Base-by-base conservation (phyloP, 1,140 invertebrate genomes). In the Drosophila sucinea region DNA sequence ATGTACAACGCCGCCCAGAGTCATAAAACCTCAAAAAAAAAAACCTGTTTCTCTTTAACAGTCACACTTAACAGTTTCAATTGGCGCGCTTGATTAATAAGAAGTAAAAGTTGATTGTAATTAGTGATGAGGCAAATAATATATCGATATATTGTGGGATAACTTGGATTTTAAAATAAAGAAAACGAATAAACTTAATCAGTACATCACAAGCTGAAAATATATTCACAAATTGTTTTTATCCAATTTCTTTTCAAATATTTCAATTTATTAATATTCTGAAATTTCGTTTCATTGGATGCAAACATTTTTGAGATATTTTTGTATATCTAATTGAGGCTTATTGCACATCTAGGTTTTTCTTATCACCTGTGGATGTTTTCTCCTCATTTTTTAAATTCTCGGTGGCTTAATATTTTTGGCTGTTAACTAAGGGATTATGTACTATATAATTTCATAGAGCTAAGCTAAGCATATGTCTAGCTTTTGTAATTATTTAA, bases 351-450 rank as follows among this genome's bases (percentile, higher is more conserved):
- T 7, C 10, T 33, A 3, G 40, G 40, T 11, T 17, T 8, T 2
- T 4, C 73, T 70, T 77, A 76, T 75, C 51, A 25, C 51, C 1
- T n/a, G 44, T 11, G 10, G 44, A 56, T 29, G 10, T 38, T 8
- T 38, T 38, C 11, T 11, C 11, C 35, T 35, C 3, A 10, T 38
- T 11, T 38, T 10, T 38, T 38, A 17, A 17, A 38, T 38, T 11
- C 11, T 11, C 10, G 10, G 10, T 38, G 35, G 35, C 10, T 38
- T 69, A 62, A 58, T 62, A 38, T 47, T 67, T 74, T 64, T 41
- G 10, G 57, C 11, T 35, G 23, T 38, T 67, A 67, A 44, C 23
- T 67, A 2, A 8, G 44, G 23, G 7, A 33, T 60, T 60, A 60
- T 55, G 29, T 54, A 25, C n/a, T 27, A 47, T 10, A 72, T 32